Base-by-base conservation (phyloP, 2,888 invertebrate species). In the Hoplodrina blanda region DNA sequence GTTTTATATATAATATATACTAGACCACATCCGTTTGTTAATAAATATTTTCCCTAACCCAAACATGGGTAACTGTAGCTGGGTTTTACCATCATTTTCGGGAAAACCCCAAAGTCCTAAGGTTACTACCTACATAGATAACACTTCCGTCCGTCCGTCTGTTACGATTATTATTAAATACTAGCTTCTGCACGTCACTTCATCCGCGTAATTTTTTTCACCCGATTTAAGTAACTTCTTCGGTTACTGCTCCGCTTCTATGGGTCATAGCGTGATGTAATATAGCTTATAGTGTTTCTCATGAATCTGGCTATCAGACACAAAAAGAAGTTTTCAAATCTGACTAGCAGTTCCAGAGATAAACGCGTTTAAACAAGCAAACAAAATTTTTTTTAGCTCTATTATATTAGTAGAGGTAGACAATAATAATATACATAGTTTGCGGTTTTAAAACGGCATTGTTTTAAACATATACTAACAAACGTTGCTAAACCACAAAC, bases 361-460 rank as follows among this genome's bases (percentile, higher is more conserved):
- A 25, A 25, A 25, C 25, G 25, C 25, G 25, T 25, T 25, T 25
- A 25, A 25, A 25, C 25, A 25, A 25, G 2, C 25, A 25, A 25
- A 25, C 25, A 25, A 25, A 25, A 25, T 2, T 25, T 25, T 2
- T n/a, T 25, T 25, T 25, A 25, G 25, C 25, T 25, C 2, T 25
- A 25, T 25, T 25, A 2, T 25, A 25, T 25, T 25, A n/a, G 25
- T 25, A 2, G 1, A 25, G 25, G 0, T 30, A 19, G 4, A 46
- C 15, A 41, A 19, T 53, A 25, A 19, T 3, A 15, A 4, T 11
- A 8, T n/a, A n/a, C n/a, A n/a, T 1, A 41, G 41, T 5, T 15
- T 69, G 57, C 19, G 73, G 77, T 77, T 73, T 57, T 25, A 6
- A 2, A 20, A 59, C 25, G 10, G 10, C 8, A 77, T 60, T 60